Percentiles rank a stretch among this genome's conserved stretches.
phyloP scores from a whole-genome alignment of 1,140 invertebrate genomes.

The Batillaria attramentaria region DNA sequence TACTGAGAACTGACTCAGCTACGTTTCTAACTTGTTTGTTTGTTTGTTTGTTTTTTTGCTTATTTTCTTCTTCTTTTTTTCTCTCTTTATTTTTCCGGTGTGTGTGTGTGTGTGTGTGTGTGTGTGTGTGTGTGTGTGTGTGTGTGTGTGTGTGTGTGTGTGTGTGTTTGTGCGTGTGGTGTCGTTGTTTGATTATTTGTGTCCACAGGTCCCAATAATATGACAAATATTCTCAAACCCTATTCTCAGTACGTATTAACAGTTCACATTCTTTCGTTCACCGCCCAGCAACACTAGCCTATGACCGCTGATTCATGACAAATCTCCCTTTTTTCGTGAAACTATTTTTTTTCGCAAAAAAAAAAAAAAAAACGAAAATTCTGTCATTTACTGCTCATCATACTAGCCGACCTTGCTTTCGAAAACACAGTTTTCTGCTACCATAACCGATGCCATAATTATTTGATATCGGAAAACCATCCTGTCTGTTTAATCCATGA shows the following conservation, averaged over 20 bases:
- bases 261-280: too few species aligned
- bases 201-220: background rate
- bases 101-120: background rate
- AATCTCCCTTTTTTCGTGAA: too few species aligned
- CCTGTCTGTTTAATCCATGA: too few species aligned
- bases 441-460: too few species aligned
- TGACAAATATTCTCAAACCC: background rate
- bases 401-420: too few species aligned
- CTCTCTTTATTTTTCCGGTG: background rate
- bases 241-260: too few species aligned
- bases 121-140: slow-evolving; percentile 5
- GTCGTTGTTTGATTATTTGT: background rate
- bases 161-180: background rate
- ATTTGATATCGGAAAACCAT: too few species aligned
- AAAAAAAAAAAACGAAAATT: slow-evolving; percentile 9
- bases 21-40: background rate
- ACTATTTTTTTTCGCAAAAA: too few species aligned
- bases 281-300: too few species aligned
- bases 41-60: background rate
- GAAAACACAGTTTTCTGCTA: too few species aligned
- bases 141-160: slow-evolving; percentile 16
- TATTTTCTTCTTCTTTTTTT: background rate
- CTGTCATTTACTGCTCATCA: too few species aligned
- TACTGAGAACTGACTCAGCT: background rate
- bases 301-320: too few species aligned